These are phyloP conservation scores for Clitarchus hookeri DNA, from an alignment of 2,888 invertebrate genomes.

Conservation along the genomic window DNA sequence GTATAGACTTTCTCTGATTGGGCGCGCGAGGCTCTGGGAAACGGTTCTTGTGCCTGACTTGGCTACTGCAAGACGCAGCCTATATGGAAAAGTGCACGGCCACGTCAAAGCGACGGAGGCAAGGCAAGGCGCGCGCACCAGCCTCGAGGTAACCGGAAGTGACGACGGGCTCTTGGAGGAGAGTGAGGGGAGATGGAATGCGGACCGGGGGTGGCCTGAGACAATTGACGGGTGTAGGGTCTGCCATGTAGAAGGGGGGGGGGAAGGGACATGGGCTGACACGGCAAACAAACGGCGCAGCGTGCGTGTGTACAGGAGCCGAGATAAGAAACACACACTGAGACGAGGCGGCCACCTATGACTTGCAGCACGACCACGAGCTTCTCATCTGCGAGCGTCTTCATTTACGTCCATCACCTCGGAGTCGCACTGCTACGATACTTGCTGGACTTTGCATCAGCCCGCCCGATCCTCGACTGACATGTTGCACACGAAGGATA, in stretches of 20 bases:
- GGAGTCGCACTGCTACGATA: too few relatives aligned
- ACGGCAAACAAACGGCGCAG: neutral
- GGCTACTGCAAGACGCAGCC: too few relatives aligned
- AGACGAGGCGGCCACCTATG: neutral
- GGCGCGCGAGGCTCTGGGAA: too few relatives aligned
- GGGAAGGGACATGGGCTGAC: slow-evolving; percentile 22
- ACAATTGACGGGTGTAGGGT: neutral
- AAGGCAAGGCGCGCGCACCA: neutral
- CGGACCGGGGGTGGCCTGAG: neutral
- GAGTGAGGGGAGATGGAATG: neutral
- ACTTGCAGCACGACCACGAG: too few relatives aligned
- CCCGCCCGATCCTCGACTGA: too few relatives aligned
- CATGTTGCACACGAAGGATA: too few relatives aligned
- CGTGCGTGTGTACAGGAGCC: slow-evolving; percentile 18
- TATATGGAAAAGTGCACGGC: neutral
- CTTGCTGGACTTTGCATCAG: too few relatives aligned
- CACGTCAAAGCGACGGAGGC: too few relatives aligned
- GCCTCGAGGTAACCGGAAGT: neutral
- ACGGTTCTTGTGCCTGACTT: too few relatives aligned
- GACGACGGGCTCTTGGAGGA: neutral
- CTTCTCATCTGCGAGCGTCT: too few relatives aligned
- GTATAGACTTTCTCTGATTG: too few relatives aligned
- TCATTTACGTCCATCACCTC: too few relatives aligned
- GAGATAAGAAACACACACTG: neutral
- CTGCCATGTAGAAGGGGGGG: slow-evolving; percentile 51